Base-by-base conservation (phyloP, 2,888 invertebrate genomes). In the Eutolmus rufibarbis region DNA sequence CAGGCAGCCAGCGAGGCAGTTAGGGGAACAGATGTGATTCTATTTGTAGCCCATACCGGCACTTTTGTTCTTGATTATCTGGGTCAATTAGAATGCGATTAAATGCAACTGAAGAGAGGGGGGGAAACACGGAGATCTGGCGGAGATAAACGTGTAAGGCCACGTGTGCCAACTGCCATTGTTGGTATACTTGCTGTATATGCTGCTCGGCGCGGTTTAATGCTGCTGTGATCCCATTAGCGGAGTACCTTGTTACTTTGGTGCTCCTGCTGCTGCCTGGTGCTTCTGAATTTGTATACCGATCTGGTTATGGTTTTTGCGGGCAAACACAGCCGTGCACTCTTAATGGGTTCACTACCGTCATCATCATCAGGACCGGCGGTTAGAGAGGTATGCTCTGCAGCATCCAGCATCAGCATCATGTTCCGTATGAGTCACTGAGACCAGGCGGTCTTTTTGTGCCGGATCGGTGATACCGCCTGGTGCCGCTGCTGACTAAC, bases 21-120 rank as follows among this genome's bases (percentile, higher is more conserved):
- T 66, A 66, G 28, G 14, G n/a, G 66, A 66, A 16, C 85, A 85
- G 85, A 85, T 85, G 85, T 66, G 74, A 28, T 51, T 74, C 85
- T 74, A 85, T 85, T 85, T 85, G 74, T 46, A 74, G 74, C 74
- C 57, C 14, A 66, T 66, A 19, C 74, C 74, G 74, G 46, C 85
- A 43, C 37, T 74, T 66, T 74, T 74, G 77, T 56, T 79, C 66
- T 66, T 66, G 66, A 37, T 79, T 87, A 88, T 88, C 87, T 88
- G 86, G 88, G 88, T 88, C 88, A 88, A 88, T 87, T 88, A 88
- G 87, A 88, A 87, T 79, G 78, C 87, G 87, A 87, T 87, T 87
- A 88, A 79, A 51, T 51, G 76, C 85, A 86, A 81, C 56, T 40
- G 81, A 56, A 79, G 40, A 7, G 34, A 1, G 16, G 43, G 23